These are phyloP conservation scores for Alloscopus bannaensis DNA, from an alignment of 2,888 invertebrate species.

Conservation along the genomic window DNA sequence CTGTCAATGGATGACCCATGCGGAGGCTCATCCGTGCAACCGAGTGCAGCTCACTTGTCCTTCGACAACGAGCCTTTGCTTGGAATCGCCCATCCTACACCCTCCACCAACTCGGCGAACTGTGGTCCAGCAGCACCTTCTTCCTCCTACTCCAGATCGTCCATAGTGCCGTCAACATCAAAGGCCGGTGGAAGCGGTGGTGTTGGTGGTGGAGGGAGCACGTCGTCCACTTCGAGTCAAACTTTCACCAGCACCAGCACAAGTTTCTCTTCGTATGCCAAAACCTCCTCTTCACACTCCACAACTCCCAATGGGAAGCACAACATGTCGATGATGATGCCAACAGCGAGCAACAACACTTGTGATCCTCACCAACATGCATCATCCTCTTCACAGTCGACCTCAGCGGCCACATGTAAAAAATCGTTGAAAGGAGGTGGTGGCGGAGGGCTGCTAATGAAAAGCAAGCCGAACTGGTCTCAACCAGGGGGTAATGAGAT, in stretches of 20 bases:
- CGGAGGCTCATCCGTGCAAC: constrained; percentile 69
- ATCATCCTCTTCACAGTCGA: constrained; percentile 24
- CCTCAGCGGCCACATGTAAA: constrained; percentile 9
- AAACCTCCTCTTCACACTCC: constrained; percentile 20
- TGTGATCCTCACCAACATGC: constrained; percentile 14
- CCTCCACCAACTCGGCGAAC: constrained; percentile 36
- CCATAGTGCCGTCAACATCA: constrained; percentile 59
- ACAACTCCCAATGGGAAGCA: constrained; percentile 22
- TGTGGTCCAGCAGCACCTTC: constrained; percentile 22
- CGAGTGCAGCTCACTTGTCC: constrained; percentile 65
- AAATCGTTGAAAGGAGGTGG: constrained; percentile 17
- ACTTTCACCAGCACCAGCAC: constrained; percentile 40
- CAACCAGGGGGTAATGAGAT: constrained; percentile 75
- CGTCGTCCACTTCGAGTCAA: constrained; percentile 28
- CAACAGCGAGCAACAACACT: background rate
- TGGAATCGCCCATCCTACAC: constrained; percentile 53
- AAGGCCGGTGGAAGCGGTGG: constrained; percentile 39
- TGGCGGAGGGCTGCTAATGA: constrained; percentile 36
- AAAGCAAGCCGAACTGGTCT: constrained; percentile 71
- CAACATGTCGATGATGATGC: constrained; percentile 22
- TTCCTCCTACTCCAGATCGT: constrained; percentile 39
- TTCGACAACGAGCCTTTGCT: constrained; percentile 71
- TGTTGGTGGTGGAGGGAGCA: background rate
- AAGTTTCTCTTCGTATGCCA: constrained; percentile 40
- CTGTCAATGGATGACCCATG: constrained; percentile 68